Evolutionary conservation across 2,888 invertebrate genomes (phyloP).

Genomic region (Psylliodes chrysocephalus): DNA sequence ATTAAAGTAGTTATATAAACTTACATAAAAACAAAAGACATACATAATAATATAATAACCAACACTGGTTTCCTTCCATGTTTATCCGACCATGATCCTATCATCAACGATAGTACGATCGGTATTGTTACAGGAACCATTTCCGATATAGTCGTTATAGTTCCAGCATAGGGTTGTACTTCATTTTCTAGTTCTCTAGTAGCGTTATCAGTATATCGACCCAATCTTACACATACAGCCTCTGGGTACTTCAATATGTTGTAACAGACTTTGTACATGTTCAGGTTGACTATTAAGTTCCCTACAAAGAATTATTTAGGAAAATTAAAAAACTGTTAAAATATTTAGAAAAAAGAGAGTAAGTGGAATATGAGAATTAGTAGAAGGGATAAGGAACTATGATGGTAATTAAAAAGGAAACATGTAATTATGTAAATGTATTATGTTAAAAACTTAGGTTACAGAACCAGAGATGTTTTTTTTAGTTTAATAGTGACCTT

Average conservation of each 20-base stretch:
- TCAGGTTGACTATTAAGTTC: not conserved
- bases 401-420: too few species aligned
- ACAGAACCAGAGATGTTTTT: too few species aligned
- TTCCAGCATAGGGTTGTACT: conserved; percentile 12
- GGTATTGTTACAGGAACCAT: conserved; percentile 6
- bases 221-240: conserved; percentile 6
- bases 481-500: too few species aligned
- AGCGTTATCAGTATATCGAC: conserved; percentile 2
- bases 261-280: conserved; percentile 12
- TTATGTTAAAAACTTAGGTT: too few species aligned
- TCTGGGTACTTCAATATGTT: conserved; percentile 9
- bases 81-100: conserved; percentile 21
- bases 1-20: too few species aligned
- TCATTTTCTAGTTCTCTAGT: conserved; percentile 2
- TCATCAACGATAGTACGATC: not conserved
- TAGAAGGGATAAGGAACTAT: too few species aligned
- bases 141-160: conserved; percentile 1
- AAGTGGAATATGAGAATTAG: too few species aligned
- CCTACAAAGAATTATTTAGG: not conserved
- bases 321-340: not conserved
- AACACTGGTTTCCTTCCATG: conserved; percentile 20
- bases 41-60: not conserved
- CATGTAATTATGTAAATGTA: too few species aligned
- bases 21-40: too few species aligned
- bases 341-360: too few species aligned